These are phyloP conservation scores for Cercopithecus mona DNA, from an alignment of 2,113 vertebrate species.

Conservation along the genomic window DNA sequence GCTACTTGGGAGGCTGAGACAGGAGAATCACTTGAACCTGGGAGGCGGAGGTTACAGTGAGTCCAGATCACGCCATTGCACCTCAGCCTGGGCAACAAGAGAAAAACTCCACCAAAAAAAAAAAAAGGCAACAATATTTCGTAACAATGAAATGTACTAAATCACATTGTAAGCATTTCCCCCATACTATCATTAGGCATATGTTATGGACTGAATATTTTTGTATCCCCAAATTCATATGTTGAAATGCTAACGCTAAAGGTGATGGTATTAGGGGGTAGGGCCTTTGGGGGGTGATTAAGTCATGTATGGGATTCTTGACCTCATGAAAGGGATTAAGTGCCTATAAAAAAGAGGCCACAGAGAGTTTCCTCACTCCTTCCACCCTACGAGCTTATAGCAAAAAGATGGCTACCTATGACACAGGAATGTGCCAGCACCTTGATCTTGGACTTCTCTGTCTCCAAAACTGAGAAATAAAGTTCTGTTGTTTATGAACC, in stretches of 20 bases:
- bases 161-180: not conserved
- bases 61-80: accelerated
- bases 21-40: no score
- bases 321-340: not conserved
- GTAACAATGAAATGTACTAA: not conserved
- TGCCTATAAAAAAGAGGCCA: not conserved
- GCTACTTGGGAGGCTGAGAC: no score
- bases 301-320: not conserved
- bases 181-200: not conserved
- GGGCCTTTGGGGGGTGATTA: not conserved
- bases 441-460: not conserved
- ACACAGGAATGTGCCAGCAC: not conserved
- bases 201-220: not conserved
- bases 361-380: not conserved
- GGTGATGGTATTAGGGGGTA: not conserved
- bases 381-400: no score
- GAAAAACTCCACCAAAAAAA: no score
- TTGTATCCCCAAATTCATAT: no score
- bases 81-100: no score
- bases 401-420: not conserved
- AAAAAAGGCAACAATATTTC: not conserved
- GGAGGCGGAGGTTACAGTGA: no score
- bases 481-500: not conserved
- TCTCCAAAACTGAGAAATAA: not conserved
- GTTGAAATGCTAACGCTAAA: not conserved